phyloP scores from a whole-genome alignment of 2,797 vertebrate genomes.

The Dicrostonyx torquatus region DNA sequence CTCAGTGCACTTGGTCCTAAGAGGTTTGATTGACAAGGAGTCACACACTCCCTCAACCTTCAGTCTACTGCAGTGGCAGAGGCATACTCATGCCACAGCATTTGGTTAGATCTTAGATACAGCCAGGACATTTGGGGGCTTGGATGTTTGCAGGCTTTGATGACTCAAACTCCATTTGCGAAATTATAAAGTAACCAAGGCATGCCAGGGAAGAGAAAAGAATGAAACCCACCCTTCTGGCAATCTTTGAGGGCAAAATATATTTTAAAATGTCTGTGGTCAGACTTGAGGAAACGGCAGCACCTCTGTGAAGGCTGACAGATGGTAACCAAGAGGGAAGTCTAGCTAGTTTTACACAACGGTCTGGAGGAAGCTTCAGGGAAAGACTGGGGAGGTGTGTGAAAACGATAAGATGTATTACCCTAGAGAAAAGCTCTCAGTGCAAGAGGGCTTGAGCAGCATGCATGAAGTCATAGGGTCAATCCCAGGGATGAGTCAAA shows the following conservation, averaged over 20 bases:
- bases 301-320: neutral
- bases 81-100: neutral
- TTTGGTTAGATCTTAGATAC: neutral
- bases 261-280: neutral
- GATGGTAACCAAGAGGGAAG: neutral
- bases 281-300: slow-evolving; percentile 2
- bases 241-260: neutral
- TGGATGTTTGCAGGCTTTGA: neutral
- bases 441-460: neutral
- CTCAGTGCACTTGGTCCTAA: neutral
- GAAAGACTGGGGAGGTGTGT: neutral
- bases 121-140: neutral
- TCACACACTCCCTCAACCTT: neutral
- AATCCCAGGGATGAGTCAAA: neutral
- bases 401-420: neutral
- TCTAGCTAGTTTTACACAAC: neutral
- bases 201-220: neutral
- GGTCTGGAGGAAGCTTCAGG: neutral
- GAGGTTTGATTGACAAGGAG: neutral
- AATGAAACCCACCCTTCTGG: neutral
- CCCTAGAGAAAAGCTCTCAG: neutral
- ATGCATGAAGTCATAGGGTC: neutral
- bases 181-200: neutral
- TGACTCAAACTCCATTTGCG: neutral
- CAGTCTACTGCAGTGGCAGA: too few relatives aligned